Base-by-base conservation (phyloP, 2,113 vertebrate species). In the Grantiella picta region DNA sequence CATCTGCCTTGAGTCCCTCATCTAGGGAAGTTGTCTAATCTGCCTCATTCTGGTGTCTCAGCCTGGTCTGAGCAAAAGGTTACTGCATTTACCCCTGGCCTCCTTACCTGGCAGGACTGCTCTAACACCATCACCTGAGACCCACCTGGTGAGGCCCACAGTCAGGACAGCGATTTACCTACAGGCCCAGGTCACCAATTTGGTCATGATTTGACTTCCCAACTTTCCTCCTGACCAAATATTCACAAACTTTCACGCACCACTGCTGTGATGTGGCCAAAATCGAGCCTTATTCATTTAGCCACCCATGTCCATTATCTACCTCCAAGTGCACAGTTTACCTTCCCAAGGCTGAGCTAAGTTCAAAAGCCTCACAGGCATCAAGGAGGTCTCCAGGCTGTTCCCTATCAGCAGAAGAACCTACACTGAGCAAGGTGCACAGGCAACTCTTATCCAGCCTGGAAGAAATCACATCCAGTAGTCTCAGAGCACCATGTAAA, bases 371-470 rank as follows among this genome's bases (percentile, higher is more conserved):
- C 15, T 54, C 29, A 29, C 16, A 42, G 56, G 35, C 24, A 80
- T 42, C 38, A 86, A 38, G 19, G 54, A 81, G 22, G 20, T 42
- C 28, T 75, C 42, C 21, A 38, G 56, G 25, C 27, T 77, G 59
- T 15, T 27, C 47, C 15, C 8, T 21, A 21, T 4, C 18, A 6
- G n/a, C 3, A 38, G 36, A 49, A 69, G 59, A 47, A 42, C 23
- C 45, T 27, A n/a, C 38, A 17, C 5, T 0, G 0, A 57, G 19
- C 40, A 70, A 23, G 16, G 7, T 28, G 7, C 20, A 36, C 0
- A n/a, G 24, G 24, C 56, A 89, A 52, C 15, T 49, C 65, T 68
- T 44, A 52, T 0, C 23, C 35, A 47, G 3, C 14, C 42, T 53
- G 31, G 27, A 70, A 50, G 52, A 69, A 91, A 73, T 19, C 27